Conservation (phyloP, 2,113 vertebrate genomes). For the Ochotona princeps region DNA sequence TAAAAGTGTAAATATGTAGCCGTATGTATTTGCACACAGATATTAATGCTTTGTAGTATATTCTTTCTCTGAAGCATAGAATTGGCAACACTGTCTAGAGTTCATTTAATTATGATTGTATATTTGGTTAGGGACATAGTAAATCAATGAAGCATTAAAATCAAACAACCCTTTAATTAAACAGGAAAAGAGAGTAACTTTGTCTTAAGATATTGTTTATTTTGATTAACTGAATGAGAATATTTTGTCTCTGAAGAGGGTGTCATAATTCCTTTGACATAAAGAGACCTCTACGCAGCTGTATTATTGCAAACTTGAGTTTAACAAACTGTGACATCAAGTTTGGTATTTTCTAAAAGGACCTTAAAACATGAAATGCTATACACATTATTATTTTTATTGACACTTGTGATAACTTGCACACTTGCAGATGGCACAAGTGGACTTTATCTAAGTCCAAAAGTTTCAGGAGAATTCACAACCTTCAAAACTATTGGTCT, state of each 20-base stretch:
- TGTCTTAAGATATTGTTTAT: constrained; percentile 81
- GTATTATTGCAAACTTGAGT: background rate
- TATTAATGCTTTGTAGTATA: background rate
- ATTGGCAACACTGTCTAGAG: constrained; percentile 52
- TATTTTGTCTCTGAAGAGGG: constrained; percentile 78
- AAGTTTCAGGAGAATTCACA: constrained; percentile 53
- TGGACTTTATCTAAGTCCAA: constrained; percentile 31
- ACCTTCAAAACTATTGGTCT: background rate
- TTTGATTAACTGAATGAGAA: constrained; percentile 84
- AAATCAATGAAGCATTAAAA: constrained; percentile 85
- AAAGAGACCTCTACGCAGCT: constrained; percentile 21
- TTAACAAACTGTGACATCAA: constrained; percentile 14
- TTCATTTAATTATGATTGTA: constrained; percentile 73
- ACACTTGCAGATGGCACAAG: constrained; percentile 34
- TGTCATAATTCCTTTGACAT: constrained; percentile 54
- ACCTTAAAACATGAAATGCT: constrained; percentile 15
- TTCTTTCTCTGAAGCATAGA: background rate
- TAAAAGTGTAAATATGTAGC: background rate
- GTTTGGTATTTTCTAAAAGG: constrained; percentile 26
- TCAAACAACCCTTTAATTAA: constrained; percentile 88
- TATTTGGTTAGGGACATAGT: constrained; percentile 82
- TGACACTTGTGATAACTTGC: background rate
- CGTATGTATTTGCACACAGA: constrained; percentile 45
- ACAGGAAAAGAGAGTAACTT: constrained; percentile 77
- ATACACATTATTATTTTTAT: constrained; percentile 36